Evolutionary conservation across 1,140 invertebrate genomes (phyloP).

Genomic region (Drosophila arawakana): DNA sequence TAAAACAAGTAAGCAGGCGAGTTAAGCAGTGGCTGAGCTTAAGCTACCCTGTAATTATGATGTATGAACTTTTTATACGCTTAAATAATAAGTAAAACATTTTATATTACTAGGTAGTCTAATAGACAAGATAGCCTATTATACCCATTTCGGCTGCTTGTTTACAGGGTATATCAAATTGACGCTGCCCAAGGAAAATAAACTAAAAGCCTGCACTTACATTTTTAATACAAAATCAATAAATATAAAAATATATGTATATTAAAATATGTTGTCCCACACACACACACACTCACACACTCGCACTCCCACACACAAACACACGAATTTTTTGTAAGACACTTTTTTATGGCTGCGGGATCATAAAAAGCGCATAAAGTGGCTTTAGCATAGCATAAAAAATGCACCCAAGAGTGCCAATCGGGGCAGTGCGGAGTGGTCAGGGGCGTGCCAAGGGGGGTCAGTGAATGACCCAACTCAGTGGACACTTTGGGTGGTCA

Average conservation of each 20-base stretch:
- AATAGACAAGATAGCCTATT: not conserved
- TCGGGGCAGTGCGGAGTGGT: not conserved
- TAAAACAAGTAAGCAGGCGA: constrained; percentile 44
- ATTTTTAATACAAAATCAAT: constrained; percentile 82
- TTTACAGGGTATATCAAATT: constrained; percentile 28
- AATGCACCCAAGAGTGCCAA: constrained; percentile 76
- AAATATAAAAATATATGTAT: constrained; percentile 68
- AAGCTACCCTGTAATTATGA: constrained; percentile 4
- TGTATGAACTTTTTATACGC: too few relatives aligned
- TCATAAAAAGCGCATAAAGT: constrained; percentile 81
- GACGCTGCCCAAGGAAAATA: constrained; percentile 48
- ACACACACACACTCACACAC: constrained; percentile 10
- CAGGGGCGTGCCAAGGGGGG: not conserved
- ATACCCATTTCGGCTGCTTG: not conserved
- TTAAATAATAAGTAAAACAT: too few relatives aligned
- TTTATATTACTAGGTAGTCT: too few relatives aligned
- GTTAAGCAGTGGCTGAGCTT: too few relatives aligned
- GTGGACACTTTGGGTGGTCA: constrained; percentile 19
- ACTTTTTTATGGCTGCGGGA: constrained; percentile 76
- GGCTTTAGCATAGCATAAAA: constrained; percentile 78
- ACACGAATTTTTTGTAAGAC: constrained; percentile 41
- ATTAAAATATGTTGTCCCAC: constrained; percentile 46
- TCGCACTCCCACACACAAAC: not conserved
- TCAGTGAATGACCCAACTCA: constrained; percentile 22
- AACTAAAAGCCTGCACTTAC: constrained; percentile 76